Base-by-base conservation (phyloP, 2,797 vertebrate species). In the Thaleichthys pacificus region DNA sequence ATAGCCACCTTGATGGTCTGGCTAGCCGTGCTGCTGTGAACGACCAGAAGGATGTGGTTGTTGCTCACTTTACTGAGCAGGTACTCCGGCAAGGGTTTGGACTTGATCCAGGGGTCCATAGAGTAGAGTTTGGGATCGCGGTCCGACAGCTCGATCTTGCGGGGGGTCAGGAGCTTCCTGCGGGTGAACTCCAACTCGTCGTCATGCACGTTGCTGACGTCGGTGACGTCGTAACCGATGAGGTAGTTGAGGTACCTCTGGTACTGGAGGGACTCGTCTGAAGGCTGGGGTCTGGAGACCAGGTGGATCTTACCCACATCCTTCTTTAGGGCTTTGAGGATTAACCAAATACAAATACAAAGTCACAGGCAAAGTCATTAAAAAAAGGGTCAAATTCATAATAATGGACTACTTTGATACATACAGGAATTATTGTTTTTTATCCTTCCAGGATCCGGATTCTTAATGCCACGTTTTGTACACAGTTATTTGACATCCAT, bases 141-240 rank as follows among this genome's bases (percentile, higher is more conserved):
- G 72, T 95, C 91, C 0, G 92, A 89, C 68, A 99, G 89, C 77
- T 98, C 96, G 2, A 95, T 93, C 90, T 96, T 95, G 4, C 97
- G 93, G 0, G 97, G 95, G 0, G 96, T 99, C 75, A 98, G 91
- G 73, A 99, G 87, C 80, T 97, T 96, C 77, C 98, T 93, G 21
- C 98, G 95, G 0, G 97, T 97, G 86, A 98, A 99, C 88, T 99
- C 98, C 14, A 99, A 92, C 75, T 99, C 98, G 0, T 99, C 96
- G 1, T 99, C 98, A 0, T 99, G 97, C 28, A 99, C 97, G 0
- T 99, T 99, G 87, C 96, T 98, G 57, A 98, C 93, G 1, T 99
- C 97, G 0, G 97, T 99, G 70, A 98, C 98, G 8, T 99, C 98
- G 0, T 99, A 99, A 77, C 96, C 98, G 0, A 99, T 98, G 58